A percentile compares a stretch with the other conserved stretches of the same genome.
Evolutionary conservation across 2,113 vertebrate genomes (phyloP).

Genomic region (Ictalurus furcatus): DNA sequence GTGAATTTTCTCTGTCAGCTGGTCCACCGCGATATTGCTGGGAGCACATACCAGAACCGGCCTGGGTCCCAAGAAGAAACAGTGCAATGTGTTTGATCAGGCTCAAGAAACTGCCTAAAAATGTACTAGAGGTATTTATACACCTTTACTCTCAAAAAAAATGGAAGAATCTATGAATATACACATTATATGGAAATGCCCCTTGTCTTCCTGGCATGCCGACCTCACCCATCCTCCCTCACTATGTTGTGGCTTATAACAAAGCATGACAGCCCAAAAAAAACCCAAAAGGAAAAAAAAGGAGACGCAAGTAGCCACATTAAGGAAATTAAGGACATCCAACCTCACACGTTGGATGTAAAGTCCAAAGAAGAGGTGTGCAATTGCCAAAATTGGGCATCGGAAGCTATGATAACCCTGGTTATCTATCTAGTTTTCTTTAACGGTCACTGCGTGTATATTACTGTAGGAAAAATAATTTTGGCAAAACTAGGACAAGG

Average conservation of each 20-base stretch:
- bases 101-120: background rate
- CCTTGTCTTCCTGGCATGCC: background rate
- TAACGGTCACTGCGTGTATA: background rate
- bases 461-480: background rate
- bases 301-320: background rate
- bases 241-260: background rate
- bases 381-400: background rate
- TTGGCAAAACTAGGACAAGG: background rate
- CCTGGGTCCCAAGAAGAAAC: constrained; percentile 61
- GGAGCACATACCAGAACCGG: constrained; percentile 96
- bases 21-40: constrained; percentile 97
- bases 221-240: background rate
- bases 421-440: background rate
- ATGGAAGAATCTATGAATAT: background rate
- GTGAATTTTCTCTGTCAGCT: constrained; percentile 97
- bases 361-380: background rate
- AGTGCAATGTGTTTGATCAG: background rate
- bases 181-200: background rate
- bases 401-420: background rate
- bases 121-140: background rate
- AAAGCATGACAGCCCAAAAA: background rate
- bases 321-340: background rate
- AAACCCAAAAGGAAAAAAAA: background rate
- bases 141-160: background rate
- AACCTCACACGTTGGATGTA: background rate